phyloP scores from a whole-genome alignment of 2,797 vertebrate genomes.

The Steatocranus sp. region DNA sequence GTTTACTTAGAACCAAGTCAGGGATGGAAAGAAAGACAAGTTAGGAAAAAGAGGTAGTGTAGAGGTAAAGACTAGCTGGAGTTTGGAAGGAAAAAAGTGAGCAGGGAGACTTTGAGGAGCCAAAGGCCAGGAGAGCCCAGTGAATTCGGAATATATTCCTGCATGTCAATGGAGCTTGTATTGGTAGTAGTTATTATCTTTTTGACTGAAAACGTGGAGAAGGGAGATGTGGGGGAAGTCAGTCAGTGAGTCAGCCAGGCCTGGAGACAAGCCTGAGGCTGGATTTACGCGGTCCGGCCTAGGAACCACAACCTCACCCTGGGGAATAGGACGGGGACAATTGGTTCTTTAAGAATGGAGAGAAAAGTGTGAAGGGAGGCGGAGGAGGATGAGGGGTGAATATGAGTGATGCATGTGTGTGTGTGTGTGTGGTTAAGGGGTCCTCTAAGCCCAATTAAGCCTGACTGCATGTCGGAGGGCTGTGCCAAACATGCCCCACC shows the following conservation, averaged over 20 bases:
- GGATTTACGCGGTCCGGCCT: slow-evolving; percentile 38
- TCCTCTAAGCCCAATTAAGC: slow-evolving; percentile 77
- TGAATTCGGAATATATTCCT: slow-evolving; percentile 27
- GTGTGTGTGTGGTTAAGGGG: slow-evolving; percentile 7
- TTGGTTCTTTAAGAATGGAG: slow-evolving; percentile 54
- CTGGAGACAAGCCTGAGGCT: slow-evolving; percentile 43
- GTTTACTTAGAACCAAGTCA: background rate
- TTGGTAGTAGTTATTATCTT: slow-evolving; percentile 30
- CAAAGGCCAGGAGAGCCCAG: background rate
- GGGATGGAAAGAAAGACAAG: background rate
- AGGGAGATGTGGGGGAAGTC: background rate
- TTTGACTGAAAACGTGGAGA: background rate
- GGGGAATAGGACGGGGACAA: slow-evolving; percentile 57
- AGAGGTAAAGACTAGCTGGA: background rate
- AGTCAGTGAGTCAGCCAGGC: slow-evolving; percentile 13
- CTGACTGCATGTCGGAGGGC: slow-evolving; percentile 69
- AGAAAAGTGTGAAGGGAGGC: slow-evolving; percentile 25
- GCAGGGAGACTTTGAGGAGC: background rate
- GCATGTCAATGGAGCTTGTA: slow-evolving; percentile 27
- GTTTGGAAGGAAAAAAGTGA: background rate
- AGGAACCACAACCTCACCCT: slow-evolving; percentile 38
- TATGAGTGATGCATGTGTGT: slow-evolving; percentile 17
- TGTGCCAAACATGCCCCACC: slow-evolving; percentile 76
- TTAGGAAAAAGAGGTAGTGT: background rate
- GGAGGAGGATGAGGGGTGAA: background rate